Base-by-base conservation (phyloP, 1,140 invertebrate species). In the Drosophila athabasca region DNA sequence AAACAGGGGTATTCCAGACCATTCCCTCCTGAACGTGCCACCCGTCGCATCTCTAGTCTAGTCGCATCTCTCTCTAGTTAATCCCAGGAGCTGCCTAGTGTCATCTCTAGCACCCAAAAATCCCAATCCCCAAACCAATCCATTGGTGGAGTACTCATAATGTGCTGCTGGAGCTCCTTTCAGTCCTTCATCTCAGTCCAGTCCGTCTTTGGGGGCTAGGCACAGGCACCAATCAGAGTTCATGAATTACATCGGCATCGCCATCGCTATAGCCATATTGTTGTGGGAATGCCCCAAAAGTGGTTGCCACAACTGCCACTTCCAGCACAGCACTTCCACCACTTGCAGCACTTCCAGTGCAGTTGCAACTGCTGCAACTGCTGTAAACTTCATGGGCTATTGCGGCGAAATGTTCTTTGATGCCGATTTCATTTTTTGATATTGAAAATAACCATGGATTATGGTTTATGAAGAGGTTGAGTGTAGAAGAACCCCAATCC, bases 381-480 rank as follows among this genome's bases (percentile, higher is more conserved):
- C 15, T 8, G 13, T 54, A 19, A 51, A 13, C 48, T 49, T 59
- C 43, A 44, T 48, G 49, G 55, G 45, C 59, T 60, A 62, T 45
- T 62, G 75, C 87, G 87, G 87, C 85, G 76, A 82, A 74, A 75
- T 62, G 66, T 79, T 77, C 81, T 90, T 90, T 90, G 87, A 90
- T 82, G 87, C 81, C 85, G 87, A 90, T 90, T 90, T 90, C 81
- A 90, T 81, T 82, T 90, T 90, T 82, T 62, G 87, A 90, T 90
- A 90, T 85, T 90, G 87, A 74, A 90, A 85, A 90, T 85, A 90
- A 90, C 85, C 85, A 68, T 84, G 85, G 76, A 88, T 88, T 88
- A 85, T 24, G 46, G 39, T 88, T 88, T 88, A 85, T 24, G 46
- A 39, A 53, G 61, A 48, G 50, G 52, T 59, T 75, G 59, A 39